These are phyloP conservation scores for Hemicentrotus pulcherrimus DNA, from an alignment of 35 echinoderm and acorn worm species.

Conservation along the genomic window DNA sequence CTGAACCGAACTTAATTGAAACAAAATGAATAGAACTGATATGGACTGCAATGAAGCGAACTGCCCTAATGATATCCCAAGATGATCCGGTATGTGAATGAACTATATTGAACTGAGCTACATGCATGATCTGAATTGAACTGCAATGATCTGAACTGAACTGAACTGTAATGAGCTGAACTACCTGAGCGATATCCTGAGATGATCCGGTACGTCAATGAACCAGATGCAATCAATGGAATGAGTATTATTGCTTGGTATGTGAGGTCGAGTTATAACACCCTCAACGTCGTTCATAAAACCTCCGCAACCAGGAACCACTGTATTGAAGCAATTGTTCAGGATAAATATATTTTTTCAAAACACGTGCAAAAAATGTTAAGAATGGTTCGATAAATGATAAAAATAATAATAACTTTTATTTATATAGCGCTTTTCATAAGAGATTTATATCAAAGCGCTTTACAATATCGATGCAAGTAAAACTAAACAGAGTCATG, in stretches of 20 bases:
- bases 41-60: background rate
- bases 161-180: background rate
- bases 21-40: background rate
- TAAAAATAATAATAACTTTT: too few relatives aligned
- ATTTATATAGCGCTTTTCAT: too few relatives aligned
- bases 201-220: conserved; percentile 44
- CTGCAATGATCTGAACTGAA: background rate
- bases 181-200: conserved; percentile 63
- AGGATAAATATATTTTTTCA: too few relatives aligned
- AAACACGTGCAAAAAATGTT: too few relatives aligned
- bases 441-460: too few relatives aligned
- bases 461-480: too few relatives aligned
- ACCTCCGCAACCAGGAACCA: conserved; percentile 45
- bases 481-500: too few relatives aligned
- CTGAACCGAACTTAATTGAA: background rate
- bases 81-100: too few relatives aligned
- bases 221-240: conserved; percentile 75
- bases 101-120: too few relatives aligned
- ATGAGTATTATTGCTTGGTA: conserved; percentile 54
- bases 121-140: background rate
- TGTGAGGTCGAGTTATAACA: conserved; percentile 42
- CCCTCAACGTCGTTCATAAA: conserved; percentile 54
- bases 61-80: too few relatives aligned
- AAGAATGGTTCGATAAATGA: too few relatives aligned
- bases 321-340: background rate